phyloP scores from a whole-genome alignment of 2,113 vertebrate genomes.

The zebrafish (Danio rerio) region DNA sequence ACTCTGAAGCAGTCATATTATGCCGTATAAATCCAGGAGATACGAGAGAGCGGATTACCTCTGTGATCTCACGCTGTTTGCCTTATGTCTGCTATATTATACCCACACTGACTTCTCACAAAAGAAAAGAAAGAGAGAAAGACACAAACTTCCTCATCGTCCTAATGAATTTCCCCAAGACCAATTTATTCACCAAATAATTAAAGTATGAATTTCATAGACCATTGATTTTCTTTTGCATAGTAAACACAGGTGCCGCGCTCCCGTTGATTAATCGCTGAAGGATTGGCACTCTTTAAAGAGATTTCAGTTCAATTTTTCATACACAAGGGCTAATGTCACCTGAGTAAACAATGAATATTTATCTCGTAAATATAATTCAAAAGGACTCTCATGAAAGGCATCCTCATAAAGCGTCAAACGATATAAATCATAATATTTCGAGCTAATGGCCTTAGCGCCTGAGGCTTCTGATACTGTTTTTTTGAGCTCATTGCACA shows the following conservation, averaged over 20 bases:
- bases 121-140: not conserved
- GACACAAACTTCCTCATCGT: constrained; percentile 37
- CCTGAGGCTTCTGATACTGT: not conserved
- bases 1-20: constrained; percentile 14
- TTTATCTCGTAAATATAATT: constrained; percentile 59
- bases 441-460: not conserved
- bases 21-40: constrained; percentile 20
- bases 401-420: constrained; percentile 36
- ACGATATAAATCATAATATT: constrained; percentile 29
- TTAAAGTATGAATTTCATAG: constrained; percentile 57
- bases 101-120: constrained; percentile 29
- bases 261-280: constrained; percentile 50
- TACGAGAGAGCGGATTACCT: not conserved
- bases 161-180: constrained; percentile 52
- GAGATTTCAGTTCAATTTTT: constrained; percentile 55
- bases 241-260: constrained; percentile 45
- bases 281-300: constrained; percentile 48
- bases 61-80: constrained; percentile 35
- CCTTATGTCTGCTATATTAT: constrained; percentile 1
- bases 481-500: not conserved
- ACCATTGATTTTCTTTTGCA: constrained; percentile 55
- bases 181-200: constrained; percentile 48
- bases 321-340: constrained; percentile 42
- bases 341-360: constrained; percentile 61
- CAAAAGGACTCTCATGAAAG: constrained; percentile 46